Conservation (phyloP, 2,113 vertebrate species). For the Alectura lathami region DNA sequence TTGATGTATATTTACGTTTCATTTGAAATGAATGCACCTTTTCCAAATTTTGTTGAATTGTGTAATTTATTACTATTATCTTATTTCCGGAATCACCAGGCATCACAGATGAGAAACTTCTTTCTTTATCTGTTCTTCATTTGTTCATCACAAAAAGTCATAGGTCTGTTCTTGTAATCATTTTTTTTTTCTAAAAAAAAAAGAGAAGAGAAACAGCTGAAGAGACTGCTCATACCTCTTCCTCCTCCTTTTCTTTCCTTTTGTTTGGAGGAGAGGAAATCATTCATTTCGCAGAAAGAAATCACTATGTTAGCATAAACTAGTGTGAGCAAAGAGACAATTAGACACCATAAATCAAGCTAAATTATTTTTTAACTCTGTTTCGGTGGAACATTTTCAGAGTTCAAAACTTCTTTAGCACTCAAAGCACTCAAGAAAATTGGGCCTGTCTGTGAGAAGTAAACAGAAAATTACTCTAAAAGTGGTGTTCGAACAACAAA, state of each 20-base stretch:
- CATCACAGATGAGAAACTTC: background rate
- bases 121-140: background rate
- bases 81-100: background rate
- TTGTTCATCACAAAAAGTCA: background rate
- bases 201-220: background rate
- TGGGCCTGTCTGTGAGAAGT: background rate
- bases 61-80: background rate
- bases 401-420: background rate
- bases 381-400: background rate
- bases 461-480: background rate
- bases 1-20: background rate
- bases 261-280: background rate
- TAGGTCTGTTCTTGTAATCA: background rate
- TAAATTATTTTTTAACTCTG: background rate
- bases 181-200: background rate
- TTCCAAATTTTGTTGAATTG: background rate
- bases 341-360: background rate
- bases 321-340: background rate
- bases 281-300: background rate
- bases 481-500: background rate
- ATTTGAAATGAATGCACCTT: background rate
- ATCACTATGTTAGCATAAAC: background rate
- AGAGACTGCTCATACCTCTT: background rate
- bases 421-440: background rate
- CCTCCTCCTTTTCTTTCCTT: background rate